phyloP scores from a whole-genome alignment of 2,797 vertebrate species.

The Hydrocynus forskahlii region DNA sequence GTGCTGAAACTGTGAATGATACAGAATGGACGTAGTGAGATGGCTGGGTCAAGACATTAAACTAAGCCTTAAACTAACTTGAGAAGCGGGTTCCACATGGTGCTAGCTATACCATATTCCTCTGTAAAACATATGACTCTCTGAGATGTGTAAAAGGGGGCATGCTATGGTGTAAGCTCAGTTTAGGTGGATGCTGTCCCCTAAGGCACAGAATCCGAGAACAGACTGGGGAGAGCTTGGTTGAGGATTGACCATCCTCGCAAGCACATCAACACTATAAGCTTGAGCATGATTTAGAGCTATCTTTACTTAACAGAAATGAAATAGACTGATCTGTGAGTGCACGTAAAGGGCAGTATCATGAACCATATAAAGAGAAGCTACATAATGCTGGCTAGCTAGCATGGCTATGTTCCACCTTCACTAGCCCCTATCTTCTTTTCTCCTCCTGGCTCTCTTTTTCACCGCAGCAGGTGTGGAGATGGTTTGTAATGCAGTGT shows the following conservation, averaged over 20 bases:
- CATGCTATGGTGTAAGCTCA: neutral
- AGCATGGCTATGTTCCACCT: neutral
- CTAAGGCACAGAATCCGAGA: constrained; percentile 25
- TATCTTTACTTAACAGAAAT: neutral
- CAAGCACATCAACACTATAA: constrained; percentile 43
- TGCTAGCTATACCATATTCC: neutral
- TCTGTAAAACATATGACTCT: constrained; percentile 9
- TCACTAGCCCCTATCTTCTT: neutral
- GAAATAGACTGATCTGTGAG: neutral
- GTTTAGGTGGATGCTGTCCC: neutral
- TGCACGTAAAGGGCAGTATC: neutral
- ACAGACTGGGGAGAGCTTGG: constrained; percentile 29
- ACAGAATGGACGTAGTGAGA: neutral
- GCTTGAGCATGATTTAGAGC: constrained; percentile 32
- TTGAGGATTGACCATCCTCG: constrained; percentile 41
- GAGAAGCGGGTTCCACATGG: neutral
- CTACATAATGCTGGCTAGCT: neutral
- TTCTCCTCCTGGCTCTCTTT: neutral
- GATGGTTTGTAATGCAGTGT: constrained; percentile 75
- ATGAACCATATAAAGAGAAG: neutral
- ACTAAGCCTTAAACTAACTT: neutral
- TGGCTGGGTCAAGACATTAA: neutral
- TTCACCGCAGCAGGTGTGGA: constrained; percentile 71
- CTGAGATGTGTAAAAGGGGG: neutral
- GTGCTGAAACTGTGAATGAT: neutral